A percentile compares a stretch with the other conserved stretches of the same genome.
Conservation (phyloP, 1,140 invertebrate genomes). For the Solen grandis region DNA sequence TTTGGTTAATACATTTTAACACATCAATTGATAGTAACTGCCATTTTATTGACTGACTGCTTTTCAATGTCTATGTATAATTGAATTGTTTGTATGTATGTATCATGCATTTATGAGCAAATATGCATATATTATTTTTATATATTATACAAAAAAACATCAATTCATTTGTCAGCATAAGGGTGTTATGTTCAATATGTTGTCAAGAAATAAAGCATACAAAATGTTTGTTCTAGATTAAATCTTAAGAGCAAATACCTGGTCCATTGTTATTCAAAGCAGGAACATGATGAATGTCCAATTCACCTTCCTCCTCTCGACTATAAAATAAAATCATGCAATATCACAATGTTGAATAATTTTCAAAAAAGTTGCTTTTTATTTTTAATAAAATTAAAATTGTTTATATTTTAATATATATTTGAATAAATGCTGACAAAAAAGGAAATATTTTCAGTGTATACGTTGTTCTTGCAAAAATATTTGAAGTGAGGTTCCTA, state of each 20-base stretch:
- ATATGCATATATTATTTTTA: neutral
- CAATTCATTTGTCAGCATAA: neutral
- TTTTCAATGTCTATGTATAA: neutral
- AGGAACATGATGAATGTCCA: conserved; percentile 44
- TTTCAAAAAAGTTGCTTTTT: too few relatives aligned
- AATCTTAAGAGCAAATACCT: neutral
- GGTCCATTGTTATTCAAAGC: conserved; percentile 21
- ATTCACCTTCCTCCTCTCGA: conserved; percentile 30
- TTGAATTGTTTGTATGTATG: neutral
- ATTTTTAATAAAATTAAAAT: too few relatives aligned
- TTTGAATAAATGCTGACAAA: too few relatives aligned
- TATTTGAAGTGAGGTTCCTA: too few relatives aligned
- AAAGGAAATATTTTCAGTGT: too few relatives aligned
- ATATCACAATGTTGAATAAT: too few relatives aligned
- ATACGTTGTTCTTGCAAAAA: too few relatives aligned
- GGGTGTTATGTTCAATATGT: neutral
- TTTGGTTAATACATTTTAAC: too few relatives aligned
- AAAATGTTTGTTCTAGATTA: neutral
- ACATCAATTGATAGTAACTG: too few relatives aligned
- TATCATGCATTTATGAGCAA: neutral
- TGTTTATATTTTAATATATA: too few relatives aligned
- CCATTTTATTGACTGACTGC: too few relatives aligned
- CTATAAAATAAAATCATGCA: conserved; percentile 13
- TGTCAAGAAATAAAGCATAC: neutral
- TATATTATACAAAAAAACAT: neutral